Base-by-base conservation (phyloP, 1,140 invertebrate genomes). In the Drosophila littoralis region DNA sequence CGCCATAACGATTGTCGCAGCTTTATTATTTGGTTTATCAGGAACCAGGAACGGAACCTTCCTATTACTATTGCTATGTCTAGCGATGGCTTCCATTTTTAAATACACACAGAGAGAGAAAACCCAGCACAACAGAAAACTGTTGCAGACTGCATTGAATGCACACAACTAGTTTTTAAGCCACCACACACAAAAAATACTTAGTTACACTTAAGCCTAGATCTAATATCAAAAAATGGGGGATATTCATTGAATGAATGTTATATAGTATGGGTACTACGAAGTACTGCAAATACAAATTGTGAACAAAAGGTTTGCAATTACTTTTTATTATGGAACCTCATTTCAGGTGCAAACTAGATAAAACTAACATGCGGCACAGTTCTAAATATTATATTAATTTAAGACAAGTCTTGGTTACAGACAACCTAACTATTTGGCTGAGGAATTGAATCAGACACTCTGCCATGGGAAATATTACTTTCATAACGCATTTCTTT, bases 71-170 rank as follows among this genome's bases (percentile, higher is more conserved):
- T 71, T 66, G 68, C 73, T 78, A 82, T 48, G 42, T 70, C 46
- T 65, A 73, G 75, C 48, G 7, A 73, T 76, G 54, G 50, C 76
- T 88, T 86, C 80, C 83, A 88, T 45, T 64, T 42, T 50, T 40
- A 45, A 17, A 52, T 15, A 40, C 32, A 51, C 4, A 36, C 38
- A 63, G 48, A 85, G 67, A 82, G 74, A 64, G 45, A 76, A 52
- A 75, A 57, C 28, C 38, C 17, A 67, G 22, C 83, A 58, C 36
- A 75, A 58, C 42, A 63, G 57, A 51, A 63, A 68, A 74, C 46
- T 72, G 70, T 68, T 72, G 69, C 69, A 67, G 79, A 85, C 71
- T 86, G 82, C 83, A 88, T 86, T 58, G 51, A 86, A 88, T 88
- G 82, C 83, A 71, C 58, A 63, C 28, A 73, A 46, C 66, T 81